Evolutionary conservation across 2,797 vertebrate genomes (phyloP).

Genomic region (Dendrocincla fuliginosa): DNA sequence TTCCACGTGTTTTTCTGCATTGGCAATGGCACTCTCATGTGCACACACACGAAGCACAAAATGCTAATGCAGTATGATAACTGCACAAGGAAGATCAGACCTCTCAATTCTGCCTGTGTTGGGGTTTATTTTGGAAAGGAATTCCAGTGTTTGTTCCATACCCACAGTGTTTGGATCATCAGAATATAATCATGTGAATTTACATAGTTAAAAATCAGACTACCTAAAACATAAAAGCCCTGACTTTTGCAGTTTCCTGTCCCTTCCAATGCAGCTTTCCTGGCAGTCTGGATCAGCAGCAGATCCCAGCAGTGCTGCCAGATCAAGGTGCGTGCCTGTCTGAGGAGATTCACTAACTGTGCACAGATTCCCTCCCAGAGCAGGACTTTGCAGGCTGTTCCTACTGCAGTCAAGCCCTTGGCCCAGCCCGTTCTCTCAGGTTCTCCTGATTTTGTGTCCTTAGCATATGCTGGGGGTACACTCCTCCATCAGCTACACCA

Average conservation of each 20-base stretch:
- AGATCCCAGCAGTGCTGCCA: background rate
- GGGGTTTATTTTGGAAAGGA: conserved; percentile 71
- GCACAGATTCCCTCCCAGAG: background rate
- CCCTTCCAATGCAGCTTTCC: background rate
- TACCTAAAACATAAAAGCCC: background rate
- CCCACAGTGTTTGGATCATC: background rate
- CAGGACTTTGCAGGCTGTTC: background rate
- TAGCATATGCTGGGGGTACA: fast-evolving
- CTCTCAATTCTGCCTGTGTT: background rate
- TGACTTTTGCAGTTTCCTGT: background rate
- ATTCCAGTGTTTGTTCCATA: conserved; percentile 82
- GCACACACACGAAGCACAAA: background rate
- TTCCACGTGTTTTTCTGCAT: background rate
- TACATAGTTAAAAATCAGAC: conserved; percentile 42
- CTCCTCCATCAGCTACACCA: background rate
- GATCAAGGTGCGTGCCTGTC: background rate
- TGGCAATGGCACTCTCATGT: background rate
- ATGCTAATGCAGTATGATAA: background rate
- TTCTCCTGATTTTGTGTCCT: background rate
- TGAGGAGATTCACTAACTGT: background rate
- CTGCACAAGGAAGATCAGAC: background rate
- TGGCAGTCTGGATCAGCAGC: background rate
- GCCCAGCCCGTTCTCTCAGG: background rate
- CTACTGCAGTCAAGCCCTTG: background rate
- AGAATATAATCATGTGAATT: background rate